phyloP scores from a whole-genome alignment of 2,888 invertebrate genomes.

The Hartigia nigra region DNA sequence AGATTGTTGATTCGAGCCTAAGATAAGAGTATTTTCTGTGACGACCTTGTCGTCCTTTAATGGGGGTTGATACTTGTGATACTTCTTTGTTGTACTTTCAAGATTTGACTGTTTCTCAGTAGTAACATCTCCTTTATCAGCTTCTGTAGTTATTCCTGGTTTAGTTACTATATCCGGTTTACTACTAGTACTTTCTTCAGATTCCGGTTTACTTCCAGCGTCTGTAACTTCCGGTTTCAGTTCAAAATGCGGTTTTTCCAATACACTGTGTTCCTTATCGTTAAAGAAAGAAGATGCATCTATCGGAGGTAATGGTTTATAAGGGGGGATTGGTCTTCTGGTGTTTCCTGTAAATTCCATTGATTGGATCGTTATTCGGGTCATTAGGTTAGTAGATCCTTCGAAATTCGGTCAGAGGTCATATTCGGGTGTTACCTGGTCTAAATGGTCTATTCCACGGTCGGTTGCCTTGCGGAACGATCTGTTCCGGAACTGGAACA shows the following conservation, averaged over 20 bases:
- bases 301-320: constrained; percentile 52
- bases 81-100: constrained; percentile 36
- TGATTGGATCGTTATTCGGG: constrained; percentile 13
- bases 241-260: constrained; percentile 29
- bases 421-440: constrained; percentile 26
- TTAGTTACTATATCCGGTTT: background rate
- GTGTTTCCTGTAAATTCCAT: constrained; percentile 38
- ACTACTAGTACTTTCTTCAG: background rate
- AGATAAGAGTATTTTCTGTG: constrained; percentile 49
- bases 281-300: constrained; percentile 14
- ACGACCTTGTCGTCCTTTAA: constrained; percentile 49
- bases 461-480: constrained; percentile 69
- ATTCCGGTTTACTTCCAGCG: background rate
- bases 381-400: constrained; percentile 41
- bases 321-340: constrained; percentile 51
- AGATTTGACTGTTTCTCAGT: constrained; percentile 20
- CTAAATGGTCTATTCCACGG: constrained; percentile 46
- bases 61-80: constrained; percentile 48
- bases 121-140: constrained; percentile 8
- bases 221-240: constrained; percentile 25
- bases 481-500: constrained; percentile 79
- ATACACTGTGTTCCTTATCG: constrained; percentile 19
- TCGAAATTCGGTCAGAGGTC: constrained; percentile 34
- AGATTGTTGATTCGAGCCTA: constrained; percentile 46
- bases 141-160: constrained; percentile 19